These are phyloP conservation scores for Macrophya annulata DNA, from an alignment of 2,888 invertebrate genomes.

Conservation along the genomic window DNA sequence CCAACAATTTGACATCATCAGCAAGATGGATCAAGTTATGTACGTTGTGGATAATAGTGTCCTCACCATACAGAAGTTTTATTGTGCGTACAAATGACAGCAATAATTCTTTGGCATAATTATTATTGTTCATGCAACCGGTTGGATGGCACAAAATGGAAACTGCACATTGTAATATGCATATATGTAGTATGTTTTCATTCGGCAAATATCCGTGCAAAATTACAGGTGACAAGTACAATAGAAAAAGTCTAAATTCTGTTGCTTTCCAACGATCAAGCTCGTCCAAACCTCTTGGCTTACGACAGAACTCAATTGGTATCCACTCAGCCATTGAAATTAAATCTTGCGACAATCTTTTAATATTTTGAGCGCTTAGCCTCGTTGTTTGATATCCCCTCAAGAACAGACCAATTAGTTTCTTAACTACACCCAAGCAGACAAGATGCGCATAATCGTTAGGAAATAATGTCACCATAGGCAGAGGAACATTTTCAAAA, in stretches of 20 bases:
- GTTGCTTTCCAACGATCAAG: slow-evolving; percentile 57
- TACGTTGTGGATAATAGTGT: slow-evolving; percentile 8
- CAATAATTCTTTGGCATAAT: slow-evolving; percentile 39
- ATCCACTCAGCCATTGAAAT: slow-evolving; percentile 55
- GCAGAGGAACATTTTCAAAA: slow-evolving; percentile 63
- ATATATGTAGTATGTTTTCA: slow-evolving; percentile 52
- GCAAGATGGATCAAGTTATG: slow-evolving; percentile 4
- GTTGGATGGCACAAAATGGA: slow-evolving; percentile 54
- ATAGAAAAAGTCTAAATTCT: slow-evolving; percentile 58
- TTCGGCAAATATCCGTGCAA: slow-evolving; percentile 41
- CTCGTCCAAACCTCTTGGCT: slow-evolving; percentile 62
- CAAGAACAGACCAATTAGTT: slow-evolving; percentile 62
- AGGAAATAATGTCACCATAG: slow-evolving; percentile 66
- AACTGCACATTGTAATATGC: slow-evolving; percentile 57
- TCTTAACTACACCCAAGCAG: slow-evolving; percentile 67
- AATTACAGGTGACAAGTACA: slow-evolving; percentile 54
- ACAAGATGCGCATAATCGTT: slow-evolving; percentile 67
- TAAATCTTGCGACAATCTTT: slow-evolving; percentile 49
- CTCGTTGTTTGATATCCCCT: slow-evolving; percentile 50
- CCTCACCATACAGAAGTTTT: slow-evolving; percentile 15
- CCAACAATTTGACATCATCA: slow-evolving; percentile 11
- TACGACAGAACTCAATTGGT: slow-evolving; percentile 67
- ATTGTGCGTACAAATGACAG: not conserved
- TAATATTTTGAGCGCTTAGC: slow-evolving; percentile 31
- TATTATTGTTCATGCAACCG: slow-evolving; percentile 52